Evolutionary conservation across 2,888 invertebrate genomes (phyloP), one percentile per base, ranked within the genome.

Genomic region (Neuroscelio doddi): DNA sequence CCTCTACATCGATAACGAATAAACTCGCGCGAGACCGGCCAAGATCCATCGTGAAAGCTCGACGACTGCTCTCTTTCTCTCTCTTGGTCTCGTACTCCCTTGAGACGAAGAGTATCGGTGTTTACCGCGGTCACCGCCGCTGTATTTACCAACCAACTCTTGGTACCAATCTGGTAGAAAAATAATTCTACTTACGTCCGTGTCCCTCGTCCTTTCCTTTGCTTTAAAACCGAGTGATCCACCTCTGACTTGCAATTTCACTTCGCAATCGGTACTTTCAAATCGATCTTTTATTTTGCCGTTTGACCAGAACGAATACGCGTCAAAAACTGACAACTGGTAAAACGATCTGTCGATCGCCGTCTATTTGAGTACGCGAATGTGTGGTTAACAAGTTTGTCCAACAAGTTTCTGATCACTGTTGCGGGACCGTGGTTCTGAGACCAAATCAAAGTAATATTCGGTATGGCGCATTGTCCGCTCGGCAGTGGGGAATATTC

Each of bases 21-120:
- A 5, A 21, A 21, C 2, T 30, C 8, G 30, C 30, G 10, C 30
- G 29, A 36, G 21, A n/a, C 46, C 45, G 45, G 51, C 32, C 49
- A 42, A 55, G 55, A 62, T 52, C 53, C 42, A 36, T 30, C 53
- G 62, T 45, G 53, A 45, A 52, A 50, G 55, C 62, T 55, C 39
- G 16, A 10, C 51, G 46, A 16, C n/a, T 36, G 29, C 32, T 41
- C 39, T 8, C 12, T 38, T 14, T 14, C 38, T 38, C 15, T 14
- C 38, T 38, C 15, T 7, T 8, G 3, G n/a, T n/a, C n/a, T n/a
- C n/a, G n/a, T 2, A 5, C 21, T 21, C 21, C 14, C 36, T 10
- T 14, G 36, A 9, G 30, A 30, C 9, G 2, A 9, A 9, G 4
- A 5, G 30, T 9, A 9, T 9, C 14, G 36, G 2, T 7, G 12